Evolutionary conservation across 2,113 vertebrate species (phyloP).

Genomic region (Danionella cerebrum): DNA sequence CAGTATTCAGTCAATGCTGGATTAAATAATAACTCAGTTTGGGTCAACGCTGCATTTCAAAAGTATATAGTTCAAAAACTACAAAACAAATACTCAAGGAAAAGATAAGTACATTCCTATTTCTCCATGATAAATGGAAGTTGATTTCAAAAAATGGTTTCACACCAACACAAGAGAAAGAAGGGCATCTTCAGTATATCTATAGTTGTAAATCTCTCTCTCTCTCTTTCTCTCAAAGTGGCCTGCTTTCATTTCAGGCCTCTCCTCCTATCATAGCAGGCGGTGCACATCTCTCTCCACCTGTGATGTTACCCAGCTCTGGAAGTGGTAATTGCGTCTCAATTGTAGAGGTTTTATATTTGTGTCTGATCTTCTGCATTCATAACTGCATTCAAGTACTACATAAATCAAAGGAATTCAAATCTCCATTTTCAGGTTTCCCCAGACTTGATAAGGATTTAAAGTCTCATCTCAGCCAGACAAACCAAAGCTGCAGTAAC

Average conservation of each 20-base stretch:
- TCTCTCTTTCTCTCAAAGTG: constrained; percentile 10
- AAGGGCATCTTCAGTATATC: constrained; percentile 8
- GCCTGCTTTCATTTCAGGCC: constrained; percentile 39
- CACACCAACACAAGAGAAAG: neutral
- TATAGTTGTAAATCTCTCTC: constrained; percentile 5
- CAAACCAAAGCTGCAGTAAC: too few species aligned
- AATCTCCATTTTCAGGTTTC: too few species aligned
- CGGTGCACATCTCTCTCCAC: constrained; percentile 32
- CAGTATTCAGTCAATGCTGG: too few species aligned
- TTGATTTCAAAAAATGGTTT: constrained; percentile 2
- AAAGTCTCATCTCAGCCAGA: too few species aligned
- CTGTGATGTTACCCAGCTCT: constrained; percentile 37
- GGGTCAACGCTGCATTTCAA: too few species aligned
- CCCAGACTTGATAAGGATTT: too few species aligned
- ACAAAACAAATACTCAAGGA: too few species aligned
- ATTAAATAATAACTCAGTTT: too few species aligned
- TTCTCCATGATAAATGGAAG: too few species aligned
- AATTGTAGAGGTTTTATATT: constrained; percentile 26
- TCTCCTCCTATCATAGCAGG: constrained; percentile 27
- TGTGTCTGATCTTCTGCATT: neutral
- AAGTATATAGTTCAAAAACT: too few species aligned
- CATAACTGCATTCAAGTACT: neutral
- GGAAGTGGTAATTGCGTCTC: constrained; percentile 41
- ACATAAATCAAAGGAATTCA: neutral
- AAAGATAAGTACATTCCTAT: too few species aligned